Base-by-base conservation (phyloP, 1,140 invertebrate genomes). In the Fopius arisanus region DNA sequence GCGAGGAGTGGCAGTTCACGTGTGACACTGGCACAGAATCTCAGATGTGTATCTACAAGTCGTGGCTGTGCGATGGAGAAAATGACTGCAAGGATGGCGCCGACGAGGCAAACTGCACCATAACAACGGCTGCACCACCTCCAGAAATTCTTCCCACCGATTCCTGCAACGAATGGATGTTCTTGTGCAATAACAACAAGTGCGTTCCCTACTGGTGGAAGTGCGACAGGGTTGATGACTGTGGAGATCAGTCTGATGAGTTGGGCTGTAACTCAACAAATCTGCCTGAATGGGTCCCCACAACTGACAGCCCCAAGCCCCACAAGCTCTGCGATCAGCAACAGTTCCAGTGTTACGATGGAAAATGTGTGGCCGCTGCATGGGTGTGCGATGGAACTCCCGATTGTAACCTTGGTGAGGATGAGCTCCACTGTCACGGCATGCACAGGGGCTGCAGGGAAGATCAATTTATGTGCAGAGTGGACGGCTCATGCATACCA, bases 181-280 rank as follows among this genome's bases (percentile, higher is more conserved):
- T 94, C 77, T 89, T 88, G 74, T 95, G 94, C 80, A 83, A 87
- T 10, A 93, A 93, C 78, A 90, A 90, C 12, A 92, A 92, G 72
- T 98, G 96, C 81, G 92, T 97, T 59, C 94, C 96, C 0, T 92
- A 92, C 59, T 93, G 94, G 94, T 96, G 95, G 93, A 92, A 93
- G 75, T 91, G 91, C 77, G 92, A 93, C 74, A 89, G 86, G 26
- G 92, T 94, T 2, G 83, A 92, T 73, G 95, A 96, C 80, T 97
- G 95, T 78, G 91, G 90, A 0, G 95, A 97, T 83, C 87, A 89
- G 40, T 93, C 92, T 0, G 96, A 97, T 81, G 95, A 97, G 80
- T 74, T 90, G 2, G 93, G 91, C 0, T 94, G 93, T 78, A 88
- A 84, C 9, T 5, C 65, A 0, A 48, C 74, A 0, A 85, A 83